Percentiles rank a stretch among this genome's conserved stretches.
Conservation (phyloP, 2,113 vertebrate species). For the Pteronura brasiliensis region DNA sequence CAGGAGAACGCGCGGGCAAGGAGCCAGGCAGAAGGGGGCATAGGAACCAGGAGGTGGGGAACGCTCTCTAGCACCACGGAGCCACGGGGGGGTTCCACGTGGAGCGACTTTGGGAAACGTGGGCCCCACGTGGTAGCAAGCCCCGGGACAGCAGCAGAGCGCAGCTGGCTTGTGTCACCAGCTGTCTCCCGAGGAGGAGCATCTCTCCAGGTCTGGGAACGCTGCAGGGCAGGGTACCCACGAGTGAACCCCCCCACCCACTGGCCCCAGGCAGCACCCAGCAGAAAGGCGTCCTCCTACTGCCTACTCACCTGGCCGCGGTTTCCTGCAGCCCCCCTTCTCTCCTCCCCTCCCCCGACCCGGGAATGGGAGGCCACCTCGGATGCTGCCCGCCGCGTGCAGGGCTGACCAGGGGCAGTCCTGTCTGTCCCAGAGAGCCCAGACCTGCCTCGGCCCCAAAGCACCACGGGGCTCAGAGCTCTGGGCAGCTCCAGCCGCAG, state of each 20-base stretch:
- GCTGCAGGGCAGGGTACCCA: accelerated
- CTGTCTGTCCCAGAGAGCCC: neutral
- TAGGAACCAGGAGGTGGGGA: neutral
- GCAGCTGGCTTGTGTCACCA: neutral
- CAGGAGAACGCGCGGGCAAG: neutral
- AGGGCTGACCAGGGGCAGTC: neutral
- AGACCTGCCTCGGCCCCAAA: neutral
- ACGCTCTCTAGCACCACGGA: neutral
- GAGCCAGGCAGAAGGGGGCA: neutral
- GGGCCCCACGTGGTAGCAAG: neutral
- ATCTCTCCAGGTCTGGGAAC: neutral
- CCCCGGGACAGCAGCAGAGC: neutral
- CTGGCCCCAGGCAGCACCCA: neutral
- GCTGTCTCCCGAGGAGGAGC: neutral
- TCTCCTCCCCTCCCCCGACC: accelerated
- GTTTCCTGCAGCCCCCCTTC: neutral
- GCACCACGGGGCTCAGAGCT: neutral
- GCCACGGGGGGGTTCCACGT: accelerated
- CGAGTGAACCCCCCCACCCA: neutral
- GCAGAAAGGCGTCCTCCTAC: accelerated
- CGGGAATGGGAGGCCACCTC: too few relatives aligned
- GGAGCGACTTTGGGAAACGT: accelerated
- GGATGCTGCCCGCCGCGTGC: neutral
- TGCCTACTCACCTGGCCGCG: neutral
- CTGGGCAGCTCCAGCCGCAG: neutral